Evolutionary conservation across 2,113 vertebrate genomes (phyloP).

Genomic region (Natator depressus): DNA sequence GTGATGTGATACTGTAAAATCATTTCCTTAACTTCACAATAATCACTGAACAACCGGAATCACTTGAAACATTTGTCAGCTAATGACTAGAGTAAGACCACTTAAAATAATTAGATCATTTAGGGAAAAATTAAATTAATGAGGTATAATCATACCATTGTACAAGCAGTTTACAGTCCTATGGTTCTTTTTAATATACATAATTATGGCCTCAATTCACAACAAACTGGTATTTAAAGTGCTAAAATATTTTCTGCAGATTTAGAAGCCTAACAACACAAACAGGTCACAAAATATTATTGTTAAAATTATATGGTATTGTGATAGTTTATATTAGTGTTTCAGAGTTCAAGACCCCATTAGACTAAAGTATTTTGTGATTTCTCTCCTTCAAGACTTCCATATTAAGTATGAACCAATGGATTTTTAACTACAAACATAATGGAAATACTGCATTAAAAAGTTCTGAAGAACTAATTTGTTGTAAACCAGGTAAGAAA

Average conservation of each 20-base stretch:
- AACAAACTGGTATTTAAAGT: not conserved
- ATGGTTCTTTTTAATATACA: slow-evolving; percentile 11
- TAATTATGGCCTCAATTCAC: not conserved
- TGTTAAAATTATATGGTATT: slow-evolving; percentile 1
- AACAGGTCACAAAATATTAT: slow-evolving; percentile 16
- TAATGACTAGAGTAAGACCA: not conserved
- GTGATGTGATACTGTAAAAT: not conserved
- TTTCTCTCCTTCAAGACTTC: slow-evolving; percentile 9
- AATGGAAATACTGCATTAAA: slow-evolving; percentile 38
- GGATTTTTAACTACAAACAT: slow-evolving; percentile 43
- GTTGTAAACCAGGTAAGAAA: slow-evolving; percentile 36
- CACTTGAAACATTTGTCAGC: slow-evolving; percentile 17
- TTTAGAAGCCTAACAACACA: not conserved
- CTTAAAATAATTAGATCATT: slow-evolving; percentile 5
- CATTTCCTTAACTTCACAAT: not conserved
- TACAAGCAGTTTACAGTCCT: not conserved
- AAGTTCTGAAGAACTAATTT: slow-evolving; percentile 39
- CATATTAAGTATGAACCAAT: slow-evolving; percentile 13
- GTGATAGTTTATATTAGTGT: slow-evolving; percentile 2
- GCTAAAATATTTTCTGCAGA: not conserved
- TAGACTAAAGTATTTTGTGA: slow-evolving; percentile 51
- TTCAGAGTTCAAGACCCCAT: slow-evolving; percentile 42
- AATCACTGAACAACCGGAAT: not conserved
- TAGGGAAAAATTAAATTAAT: not conserved
- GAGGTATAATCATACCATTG: not conserved